Conservation (phyloP, 2,888 invertebrate species). For the Monopis laevigella region DNA sequence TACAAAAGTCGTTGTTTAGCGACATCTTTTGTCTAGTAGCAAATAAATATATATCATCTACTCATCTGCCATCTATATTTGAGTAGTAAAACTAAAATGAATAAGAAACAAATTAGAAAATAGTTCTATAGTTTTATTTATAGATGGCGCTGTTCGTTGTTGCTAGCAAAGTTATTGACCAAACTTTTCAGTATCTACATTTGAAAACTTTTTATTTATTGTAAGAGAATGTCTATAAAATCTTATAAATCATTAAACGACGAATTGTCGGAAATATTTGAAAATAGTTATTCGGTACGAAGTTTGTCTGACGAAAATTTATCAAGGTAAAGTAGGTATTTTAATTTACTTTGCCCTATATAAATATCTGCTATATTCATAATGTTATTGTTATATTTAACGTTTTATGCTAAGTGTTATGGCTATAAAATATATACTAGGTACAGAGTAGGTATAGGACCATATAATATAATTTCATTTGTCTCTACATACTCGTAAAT, state of each 20-base stretch:
- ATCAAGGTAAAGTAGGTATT: not conserved
- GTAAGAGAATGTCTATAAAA: conserved; percentile 53
- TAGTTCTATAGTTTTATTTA: not conserved
- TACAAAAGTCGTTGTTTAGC: too few species aligned
- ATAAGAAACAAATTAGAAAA: not conserved
- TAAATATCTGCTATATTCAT: not conserved
- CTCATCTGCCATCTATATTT: conserved; percentile 12
- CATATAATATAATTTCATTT: too few species aligned
- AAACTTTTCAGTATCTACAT: not conserved
- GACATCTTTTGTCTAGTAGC: conserved; percentile 1
- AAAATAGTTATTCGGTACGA: conserved; percentile 42
- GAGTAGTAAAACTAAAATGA: conserved; percentile 7
- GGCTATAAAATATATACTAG: too few species aligned
- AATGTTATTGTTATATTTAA: too few species aligned
- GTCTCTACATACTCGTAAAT: too few species aligned
- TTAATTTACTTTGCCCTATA: not conserved
- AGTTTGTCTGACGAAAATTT: conserved; percentile 33
- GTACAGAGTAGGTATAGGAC: too few species aligned
- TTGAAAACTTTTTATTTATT: too few species aligned
- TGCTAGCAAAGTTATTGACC: not conserved
- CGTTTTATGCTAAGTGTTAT: too few species aligned
- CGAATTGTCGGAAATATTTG: conserved; percentile 47
- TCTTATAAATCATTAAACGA: conserved; percentile 48
- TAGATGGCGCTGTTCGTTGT: not conserved
- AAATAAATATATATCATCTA: not conserved